Evolutionary conservation across 2,797 vertebrate species (phyloP).

Genomic region (Carduelis carduelis): DNA sequence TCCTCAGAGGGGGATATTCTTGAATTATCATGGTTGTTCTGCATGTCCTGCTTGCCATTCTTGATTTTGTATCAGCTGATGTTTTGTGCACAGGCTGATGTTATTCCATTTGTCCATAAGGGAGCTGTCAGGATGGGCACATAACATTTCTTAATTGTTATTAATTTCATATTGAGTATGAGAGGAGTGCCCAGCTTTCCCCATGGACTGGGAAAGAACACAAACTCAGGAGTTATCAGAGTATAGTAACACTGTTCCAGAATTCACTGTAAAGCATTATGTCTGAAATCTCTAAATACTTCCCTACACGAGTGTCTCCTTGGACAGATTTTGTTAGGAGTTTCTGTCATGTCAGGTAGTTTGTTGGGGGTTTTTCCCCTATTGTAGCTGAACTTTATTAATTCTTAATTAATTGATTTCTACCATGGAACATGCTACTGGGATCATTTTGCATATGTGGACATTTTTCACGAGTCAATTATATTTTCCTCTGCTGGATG

Average conservation of each 20-base stretch:
- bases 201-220: neutral
- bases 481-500: neutral
- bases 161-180: neutral
- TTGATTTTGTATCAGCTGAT: neutral
- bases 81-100: neutral
- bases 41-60: neutral
- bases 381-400: neutral
- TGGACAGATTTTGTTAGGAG: neutral
- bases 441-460: neutral
- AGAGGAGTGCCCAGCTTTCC: neutral
- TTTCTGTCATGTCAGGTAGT: neutral
- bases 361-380: fast-evolving
- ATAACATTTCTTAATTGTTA: neutral
- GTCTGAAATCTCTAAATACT: neutral
- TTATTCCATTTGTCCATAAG: neutral
- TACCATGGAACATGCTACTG: neutral
- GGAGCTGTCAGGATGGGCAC: neutral
- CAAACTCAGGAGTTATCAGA: neutral
- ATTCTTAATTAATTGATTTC: neutral
- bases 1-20: neutral
- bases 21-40: neutral
- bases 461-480: neutral
- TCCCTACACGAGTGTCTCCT: neutral
- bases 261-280: neutral
- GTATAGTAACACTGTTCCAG: neutral